phyloP scores from a whole-genome alignment of 1,140 invertebrate species.

The Doryteuthis pealeii region DNA sequence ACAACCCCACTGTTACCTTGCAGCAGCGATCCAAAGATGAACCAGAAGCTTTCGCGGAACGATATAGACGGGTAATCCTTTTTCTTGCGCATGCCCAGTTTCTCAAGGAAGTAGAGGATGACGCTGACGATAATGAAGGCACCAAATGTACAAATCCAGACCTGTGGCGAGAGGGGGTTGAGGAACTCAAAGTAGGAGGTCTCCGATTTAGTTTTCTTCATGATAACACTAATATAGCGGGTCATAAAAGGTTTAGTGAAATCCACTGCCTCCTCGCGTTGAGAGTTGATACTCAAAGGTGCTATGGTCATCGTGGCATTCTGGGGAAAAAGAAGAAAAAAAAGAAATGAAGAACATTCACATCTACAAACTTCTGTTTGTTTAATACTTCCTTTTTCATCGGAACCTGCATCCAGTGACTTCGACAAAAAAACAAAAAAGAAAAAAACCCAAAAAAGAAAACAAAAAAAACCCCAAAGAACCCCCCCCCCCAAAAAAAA shows the following conservation, averaged over 20 bases:
- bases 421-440: too few species aligned
- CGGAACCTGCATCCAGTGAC: too few species aligned
- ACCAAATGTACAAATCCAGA: constrained; percentile 56
- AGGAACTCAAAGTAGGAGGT: constrained; percentile 89
- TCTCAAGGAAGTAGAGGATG: constrained; percentile 78
- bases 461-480: background rate
- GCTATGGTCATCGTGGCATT: constrained; percentile 58
- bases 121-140: constrained; percentile 79
- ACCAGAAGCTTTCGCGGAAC: constrained; percentile 58
- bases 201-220: constrained; percentile 46
- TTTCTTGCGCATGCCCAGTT: constrained; percentile 81
- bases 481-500: too few species aligned
- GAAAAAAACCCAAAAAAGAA: background rate
- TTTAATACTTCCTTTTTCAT: background rate
- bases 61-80: constrained; percentile 39
- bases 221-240: constrained; percentile 53
- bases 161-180: constrained; percentile 85
- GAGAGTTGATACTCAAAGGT: constrained; percentile 53
- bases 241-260: constrained; percentile 60
- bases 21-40: constrained; percentile 55
- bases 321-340: constrained; percentile 26
- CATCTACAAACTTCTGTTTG: background rate
- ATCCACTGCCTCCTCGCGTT: constrained; percentile 54
- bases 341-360: background rate
- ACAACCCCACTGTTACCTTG: constrained; percentile 47